Evolutionary conservation across 2,113 vertebrate genomes (phyloP).

Genomic region (Actenoides lindsayi): DNA sequence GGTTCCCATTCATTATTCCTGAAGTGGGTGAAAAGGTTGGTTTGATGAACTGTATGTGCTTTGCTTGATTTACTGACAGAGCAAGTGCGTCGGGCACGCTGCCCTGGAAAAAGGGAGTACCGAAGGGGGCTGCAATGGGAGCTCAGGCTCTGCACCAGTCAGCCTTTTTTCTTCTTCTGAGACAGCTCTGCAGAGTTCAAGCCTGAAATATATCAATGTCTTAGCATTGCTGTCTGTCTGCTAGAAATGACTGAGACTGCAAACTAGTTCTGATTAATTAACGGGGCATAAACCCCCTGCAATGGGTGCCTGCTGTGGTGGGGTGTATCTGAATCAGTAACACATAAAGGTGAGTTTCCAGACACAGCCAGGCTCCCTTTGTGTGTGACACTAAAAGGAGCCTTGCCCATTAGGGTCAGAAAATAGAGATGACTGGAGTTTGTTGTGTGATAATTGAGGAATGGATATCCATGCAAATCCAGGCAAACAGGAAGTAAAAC

Average conservation of each 20-base stretch:
- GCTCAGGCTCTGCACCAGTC: fast-evolving
- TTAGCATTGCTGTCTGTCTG: neutral
- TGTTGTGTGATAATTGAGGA: neutral
- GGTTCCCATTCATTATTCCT: neutral
- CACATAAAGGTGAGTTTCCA: neutral
- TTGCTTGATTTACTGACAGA: neutral
- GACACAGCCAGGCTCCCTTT: neutral
- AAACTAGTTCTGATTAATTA: neutral
- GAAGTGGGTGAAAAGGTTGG: neutral
- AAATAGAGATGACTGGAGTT: neutral
- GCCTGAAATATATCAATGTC: neutral
- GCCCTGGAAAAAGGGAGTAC: neutral
- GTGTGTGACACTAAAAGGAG: neutral
- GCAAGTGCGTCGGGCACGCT: neutral
- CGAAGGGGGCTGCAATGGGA: neutral
- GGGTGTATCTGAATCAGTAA: neutral
- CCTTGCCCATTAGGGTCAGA: neutral
- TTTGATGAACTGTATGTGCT: neutral
- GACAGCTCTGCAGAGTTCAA: neutral
- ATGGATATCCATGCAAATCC: neutral
- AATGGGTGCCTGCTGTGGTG: neutral
- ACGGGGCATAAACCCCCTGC: neutral
- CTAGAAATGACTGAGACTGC: neutral
- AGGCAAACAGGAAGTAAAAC: neutral
- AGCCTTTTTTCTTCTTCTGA: neutral